Conservation (phyloP, 2,888 invertebrate species). For the Dolichomitus sp. region DNA sequence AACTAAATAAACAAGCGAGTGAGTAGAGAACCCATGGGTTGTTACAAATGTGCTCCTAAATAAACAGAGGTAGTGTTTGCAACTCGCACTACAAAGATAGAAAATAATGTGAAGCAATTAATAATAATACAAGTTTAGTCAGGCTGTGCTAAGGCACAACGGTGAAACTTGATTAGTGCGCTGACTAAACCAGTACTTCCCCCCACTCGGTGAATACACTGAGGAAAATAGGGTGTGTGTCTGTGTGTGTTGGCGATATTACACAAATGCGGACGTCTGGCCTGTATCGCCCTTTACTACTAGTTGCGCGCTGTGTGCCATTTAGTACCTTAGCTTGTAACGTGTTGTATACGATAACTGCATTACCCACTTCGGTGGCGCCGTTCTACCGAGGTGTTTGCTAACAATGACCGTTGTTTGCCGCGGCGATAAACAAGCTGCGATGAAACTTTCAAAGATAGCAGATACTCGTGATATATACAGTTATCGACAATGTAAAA, state of each 20-base stretch:
- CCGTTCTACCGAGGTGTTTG: conserved; percentile 3
- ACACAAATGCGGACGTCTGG: conserved; percentile 8
- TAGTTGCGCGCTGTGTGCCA: background rate
- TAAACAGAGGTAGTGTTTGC: no score
- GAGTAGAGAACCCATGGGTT: no score
- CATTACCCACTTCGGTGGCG: conserved; percentile 1
- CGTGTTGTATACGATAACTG: conserved; percentile 13
- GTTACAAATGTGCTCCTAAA: background rate
- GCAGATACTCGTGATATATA: background rate
- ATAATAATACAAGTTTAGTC: conserved; percentile 17
- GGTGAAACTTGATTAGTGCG: conserved; percentile 18
- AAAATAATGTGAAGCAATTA: conserved; percentile 20
- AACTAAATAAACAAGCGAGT: no score
- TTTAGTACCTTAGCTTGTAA: conserved; percentile 7
- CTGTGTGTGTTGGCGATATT: background rate
- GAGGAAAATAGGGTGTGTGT: background rate
- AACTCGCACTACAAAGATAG: background rate
- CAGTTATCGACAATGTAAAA: background rate
- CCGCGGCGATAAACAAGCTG: background rate
- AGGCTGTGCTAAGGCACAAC: background rate
- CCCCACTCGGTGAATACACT: background rate
- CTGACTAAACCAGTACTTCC: background rate
- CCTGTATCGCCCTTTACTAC: conserved; percentile 22
- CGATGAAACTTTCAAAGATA: background rate
- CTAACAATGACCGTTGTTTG: conserved; percentile 14